phyloP scores from a whole-genome alignment of 53 echinoderm and acorn worm species.

The Apostichopus leukothele region DNA sequence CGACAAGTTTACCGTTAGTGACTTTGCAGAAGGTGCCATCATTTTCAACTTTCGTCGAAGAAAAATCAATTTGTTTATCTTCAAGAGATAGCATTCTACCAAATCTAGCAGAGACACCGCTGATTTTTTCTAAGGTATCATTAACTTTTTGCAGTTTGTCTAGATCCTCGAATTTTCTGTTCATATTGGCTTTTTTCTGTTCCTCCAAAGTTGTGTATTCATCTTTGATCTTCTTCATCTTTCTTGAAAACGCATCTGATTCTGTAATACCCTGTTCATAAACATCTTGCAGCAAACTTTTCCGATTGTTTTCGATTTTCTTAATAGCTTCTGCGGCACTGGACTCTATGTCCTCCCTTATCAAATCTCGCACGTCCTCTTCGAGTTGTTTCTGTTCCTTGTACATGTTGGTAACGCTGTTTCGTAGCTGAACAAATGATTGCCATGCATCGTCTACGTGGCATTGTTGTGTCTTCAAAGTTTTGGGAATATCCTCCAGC shows the following conservation, averaged over 20 bases:
- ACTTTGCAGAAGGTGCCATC: not conserved
- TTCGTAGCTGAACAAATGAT: not conserved
- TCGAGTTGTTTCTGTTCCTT: not conserved
- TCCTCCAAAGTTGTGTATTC: not conserved
- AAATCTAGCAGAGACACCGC: not conserved
- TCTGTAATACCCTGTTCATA: not conserved
- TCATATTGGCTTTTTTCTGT: not conserved
- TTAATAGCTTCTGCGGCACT: not conserved
- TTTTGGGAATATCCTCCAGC: not conserved
- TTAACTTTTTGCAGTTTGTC: not conserved
- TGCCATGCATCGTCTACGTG: not conserved
- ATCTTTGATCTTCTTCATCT: not conserved
- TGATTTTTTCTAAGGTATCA: not conserved
- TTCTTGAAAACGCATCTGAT: not conserved
- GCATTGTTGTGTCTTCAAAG: not conserved
- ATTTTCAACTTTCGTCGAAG: not conserved
- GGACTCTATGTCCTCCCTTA: not conserved
- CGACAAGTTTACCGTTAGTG: constrained; percentile 3
- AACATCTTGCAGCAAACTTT: not conserved
- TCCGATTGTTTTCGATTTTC: not conserved
- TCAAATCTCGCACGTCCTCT: not conserved
- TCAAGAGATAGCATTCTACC: not conserved
- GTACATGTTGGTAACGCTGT: not conserved
- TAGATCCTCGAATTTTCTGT: not conserved
- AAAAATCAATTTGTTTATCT: not conserved